These are phyloP conservation scores for Ormyrus rosae DNA, from an alignment of 2,888 invertebrate genomes.

Conservation along the genomic window DNA sequence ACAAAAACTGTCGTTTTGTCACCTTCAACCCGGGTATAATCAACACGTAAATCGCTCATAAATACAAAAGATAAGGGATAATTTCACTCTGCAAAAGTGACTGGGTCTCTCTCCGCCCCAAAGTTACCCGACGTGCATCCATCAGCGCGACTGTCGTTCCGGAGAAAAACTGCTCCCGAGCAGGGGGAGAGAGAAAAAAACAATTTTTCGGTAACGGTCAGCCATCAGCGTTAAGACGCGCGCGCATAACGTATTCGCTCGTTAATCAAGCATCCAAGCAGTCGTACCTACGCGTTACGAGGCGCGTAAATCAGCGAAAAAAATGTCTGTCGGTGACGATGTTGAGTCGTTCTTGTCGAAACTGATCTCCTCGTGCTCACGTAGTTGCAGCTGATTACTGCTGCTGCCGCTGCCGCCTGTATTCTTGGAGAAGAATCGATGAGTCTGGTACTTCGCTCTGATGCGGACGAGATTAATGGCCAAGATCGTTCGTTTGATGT, in stretches of 20 bases:
- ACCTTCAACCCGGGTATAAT: no score
- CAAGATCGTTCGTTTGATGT: no score
- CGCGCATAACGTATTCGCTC: background rate
- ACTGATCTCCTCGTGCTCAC: no score
- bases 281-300: no score
- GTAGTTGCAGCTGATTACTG: background rate
- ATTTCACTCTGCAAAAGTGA: background rate
- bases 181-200: background rate
- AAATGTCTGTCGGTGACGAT: slow-evolving; percentile 16
- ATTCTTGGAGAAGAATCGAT: no score
- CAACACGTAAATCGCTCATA: background rate
- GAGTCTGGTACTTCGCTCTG: no score
- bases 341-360: no score
- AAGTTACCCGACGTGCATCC: background rate
- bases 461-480: no score
- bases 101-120: background rate
- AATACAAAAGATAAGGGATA: slow-evolving; percentile 18
- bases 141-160: background rate
- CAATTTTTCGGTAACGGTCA: slow-evolving; percentile 6
- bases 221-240: background rate
- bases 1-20: background rate
- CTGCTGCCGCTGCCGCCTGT: background rate
- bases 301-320: slow-evolving; percentile 18
- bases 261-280: background rate
- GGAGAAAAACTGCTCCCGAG: background rate